Conservation (phyloP, 2,797 vertebrate genomes). For the Parauchenoglanis punctatus region DNA sequence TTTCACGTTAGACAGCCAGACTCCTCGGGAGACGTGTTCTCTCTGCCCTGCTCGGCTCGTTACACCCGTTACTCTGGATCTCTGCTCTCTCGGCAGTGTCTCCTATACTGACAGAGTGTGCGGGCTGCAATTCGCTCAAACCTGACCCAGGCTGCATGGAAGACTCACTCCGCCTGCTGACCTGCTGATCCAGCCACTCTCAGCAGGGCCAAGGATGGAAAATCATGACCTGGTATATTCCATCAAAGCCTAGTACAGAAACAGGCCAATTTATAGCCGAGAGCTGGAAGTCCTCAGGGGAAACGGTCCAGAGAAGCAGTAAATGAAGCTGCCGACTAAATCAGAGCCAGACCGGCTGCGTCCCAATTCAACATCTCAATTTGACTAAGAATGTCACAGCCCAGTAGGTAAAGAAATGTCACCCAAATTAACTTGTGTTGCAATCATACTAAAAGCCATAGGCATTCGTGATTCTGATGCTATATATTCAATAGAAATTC, state of each 20-base stretch:
- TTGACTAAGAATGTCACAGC: slow-evolving; percentile 28
- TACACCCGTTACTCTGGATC: slow-evolving; percentile 32
- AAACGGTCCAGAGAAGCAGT: slow-evolving; percentile 19
- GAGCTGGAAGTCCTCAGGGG: slow-evolving; percentile 28
- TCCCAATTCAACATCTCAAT: slow-evolving; percentile 42
- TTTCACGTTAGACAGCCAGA: slow-evolving; percentile 5
- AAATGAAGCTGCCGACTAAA: slow-evolving; percentile 37
- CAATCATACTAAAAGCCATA: not conserved
- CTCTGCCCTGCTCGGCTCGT: slow-evolving; percentile 25
- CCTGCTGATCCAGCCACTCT: slow-evolving; percentile 30
- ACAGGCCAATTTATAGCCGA: slow-evolving; percentile 37
- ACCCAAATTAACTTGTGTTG: slow-evolving; percentile 8
- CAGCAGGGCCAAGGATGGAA: slow-evolving; percentile 29
- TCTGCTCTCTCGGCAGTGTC: slow-evolving; percentile 6
- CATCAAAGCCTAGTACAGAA: slow-evolving; percentile 40
- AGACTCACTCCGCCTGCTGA: slow-evolving; percentile 39
- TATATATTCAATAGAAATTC: not conserved
- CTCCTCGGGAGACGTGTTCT: slow-evolving; percentile 42
- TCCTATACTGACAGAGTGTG: slow-evolving; percentile 19
- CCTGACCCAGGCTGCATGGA: slow-evolving; percentile 14
- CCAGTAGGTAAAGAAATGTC: slow-evolving; percentile 18
- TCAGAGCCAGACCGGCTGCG: slow-evolving; percentile 20
- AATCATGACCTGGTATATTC: slow-evolving; percentile 32
- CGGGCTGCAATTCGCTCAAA: slow-evolving; percentile 9
- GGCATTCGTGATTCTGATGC: not conserved